phyloP scores from a whole-genome alignment of 1,140 invertebrate genomes.

The Temnothorax longispinosus region DNA sequence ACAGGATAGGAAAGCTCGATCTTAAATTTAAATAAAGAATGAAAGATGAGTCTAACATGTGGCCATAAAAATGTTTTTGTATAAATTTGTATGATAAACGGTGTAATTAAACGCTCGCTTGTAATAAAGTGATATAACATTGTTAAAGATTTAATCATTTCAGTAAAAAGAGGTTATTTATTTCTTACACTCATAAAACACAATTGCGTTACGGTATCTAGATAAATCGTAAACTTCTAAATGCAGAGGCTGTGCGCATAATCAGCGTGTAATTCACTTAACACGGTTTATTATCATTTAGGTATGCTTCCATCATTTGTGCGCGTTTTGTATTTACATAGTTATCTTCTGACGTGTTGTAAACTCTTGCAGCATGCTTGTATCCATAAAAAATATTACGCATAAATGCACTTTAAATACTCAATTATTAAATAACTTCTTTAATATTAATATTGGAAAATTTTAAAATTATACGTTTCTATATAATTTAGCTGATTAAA shows the following conservation, averaged over 20 bases:
- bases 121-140: background rate
- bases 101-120: background rate
- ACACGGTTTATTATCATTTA: background rate
- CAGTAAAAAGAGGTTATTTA: background rate
- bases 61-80: background rate
- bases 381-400: background rate
- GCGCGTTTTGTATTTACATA: background rate
- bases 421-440: background rate
- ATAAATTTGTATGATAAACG: background rate
- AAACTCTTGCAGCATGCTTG: background rate
- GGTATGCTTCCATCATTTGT: background rate
- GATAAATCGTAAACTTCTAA: slow-evolving; percentile 24
- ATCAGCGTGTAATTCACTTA: slow-evolving; percentile 15
- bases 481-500: background rate
- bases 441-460: background rate
- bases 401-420: background rate
- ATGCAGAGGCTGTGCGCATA: slow-evolving; percentile 14
- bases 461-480: background rate
- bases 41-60: background rate
- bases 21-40: background rate
- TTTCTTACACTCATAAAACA: background rate
- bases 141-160: slow-evolving; percentile 1
- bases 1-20: background rate
- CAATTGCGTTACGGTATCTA: background rate
- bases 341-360: slow-evolving; percentile 6